Evolutionary conservation across 2,113 vertebrate species (phyloP).

Genomic region (Carollia perspicillata): DNA sequence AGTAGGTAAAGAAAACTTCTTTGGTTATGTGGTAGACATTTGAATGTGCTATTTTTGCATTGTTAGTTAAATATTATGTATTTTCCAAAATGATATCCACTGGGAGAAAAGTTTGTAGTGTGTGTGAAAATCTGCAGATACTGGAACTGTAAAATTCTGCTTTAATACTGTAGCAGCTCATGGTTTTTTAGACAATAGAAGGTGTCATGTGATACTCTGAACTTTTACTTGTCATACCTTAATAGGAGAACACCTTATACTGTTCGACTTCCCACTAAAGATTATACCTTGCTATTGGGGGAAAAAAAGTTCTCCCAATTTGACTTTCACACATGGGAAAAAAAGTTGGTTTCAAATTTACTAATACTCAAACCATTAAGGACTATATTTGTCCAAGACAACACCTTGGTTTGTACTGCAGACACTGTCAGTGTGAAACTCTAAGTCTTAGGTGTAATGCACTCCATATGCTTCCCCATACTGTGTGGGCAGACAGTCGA

Average conservation of each 20-base stretch:
- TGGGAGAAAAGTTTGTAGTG: background rate
- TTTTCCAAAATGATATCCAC: background rate
- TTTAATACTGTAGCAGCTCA: background rate
- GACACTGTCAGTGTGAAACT: background rate
- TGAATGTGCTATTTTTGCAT: background rate
- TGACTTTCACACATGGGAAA: slow-evolving; percentile 21
- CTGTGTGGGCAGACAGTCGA: background rate
- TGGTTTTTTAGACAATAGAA: background rate
- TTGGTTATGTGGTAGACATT: background rate
- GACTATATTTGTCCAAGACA: slow-evolving; percentile 26
- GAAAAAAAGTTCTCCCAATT: background rate
- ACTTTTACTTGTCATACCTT: slow-evolving; percentile 34
- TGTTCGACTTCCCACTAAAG: slow-evolving; percentile 3
- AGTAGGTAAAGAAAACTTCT: background rate
- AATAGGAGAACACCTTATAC: slow-evolving; percentile 37
- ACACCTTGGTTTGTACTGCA: background rate
- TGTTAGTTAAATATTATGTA: background rate
- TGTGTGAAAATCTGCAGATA: background rate
- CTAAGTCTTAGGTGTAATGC: background rate
- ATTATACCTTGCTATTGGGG: slow-evolving; percentile 1
- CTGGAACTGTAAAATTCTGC: background rate
- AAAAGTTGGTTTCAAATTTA: slow-evolving; percentile 60
- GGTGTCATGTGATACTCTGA: background rate
- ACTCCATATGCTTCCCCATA: background rate
- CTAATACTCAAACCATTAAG: slow-evolving; percentile 40